phyloP scores from a whole-genome alignment of 2,888 invertebrate genomes.

The Aleiodes alternator region DNA sequence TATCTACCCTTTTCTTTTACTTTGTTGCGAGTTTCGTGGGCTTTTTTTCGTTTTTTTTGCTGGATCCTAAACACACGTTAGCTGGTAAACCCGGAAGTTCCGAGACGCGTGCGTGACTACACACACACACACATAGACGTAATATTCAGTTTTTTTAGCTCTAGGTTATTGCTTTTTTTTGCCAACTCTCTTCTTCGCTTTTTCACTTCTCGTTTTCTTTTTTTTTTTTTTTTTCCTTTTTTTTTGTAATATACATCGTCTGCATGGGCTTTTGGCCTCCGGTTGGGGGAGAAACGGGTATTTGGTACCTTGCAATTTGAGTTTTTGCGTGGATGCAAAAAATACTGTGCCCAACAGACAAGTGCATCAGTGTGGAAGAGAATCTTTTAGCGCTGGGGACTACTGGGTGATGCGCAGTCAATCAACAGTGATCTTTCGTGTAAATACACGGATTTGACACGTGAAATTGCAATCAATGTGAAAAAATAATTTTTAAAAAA shows the following conservation, averaged over 20 bases:
- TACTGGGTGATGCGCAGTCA: conserved; percentile 25
- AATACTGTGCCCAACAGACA: conserved; percentile 8
- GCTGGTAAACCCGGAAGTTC: conserved; percentile 10
- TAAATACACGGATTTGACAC: conserved; percentile 11
- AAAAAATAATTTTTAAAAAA: not conserved
- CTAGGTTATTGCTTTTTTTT: conserved; percentile 7
- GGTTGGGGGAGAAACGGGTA: conserved; percentile 18
- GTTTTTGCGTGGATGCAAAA: not conserved
- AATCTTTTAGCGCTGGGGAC: not conserved
- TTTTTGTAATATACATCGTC: too few species aligned
- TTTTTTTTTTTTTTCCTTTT: conserved; percentile 2
- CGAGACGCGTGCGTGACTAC: conserved; percentile 15
- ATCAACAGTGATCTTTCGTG: not conserved
- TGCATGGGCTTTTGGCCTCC: not conserved
- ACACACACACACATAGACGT: not conserved
- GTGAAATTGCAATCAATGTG: conserved; percentile 5
- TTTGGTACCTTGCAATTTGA: conserved; percentile 21
- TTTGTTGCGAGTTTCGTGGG: too few species aligned
- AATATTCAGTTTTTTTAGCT: conserved; percentile 3
- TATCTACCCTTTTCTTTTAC: too few species aligned
- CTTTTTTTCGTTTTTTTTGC: too few species aligned
- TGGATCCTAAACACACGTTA: too few species aligned
- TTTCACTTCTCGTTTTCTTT: too few species aligned
- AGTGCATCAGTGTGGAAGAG: not conserved
- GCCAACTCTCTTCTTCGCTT: too few species aligned